These are phyloP conservation scores for Cottus gobio DNA, from an alignment of 2,113 vertebrate species.

Conservation along the genomic window DNA sequence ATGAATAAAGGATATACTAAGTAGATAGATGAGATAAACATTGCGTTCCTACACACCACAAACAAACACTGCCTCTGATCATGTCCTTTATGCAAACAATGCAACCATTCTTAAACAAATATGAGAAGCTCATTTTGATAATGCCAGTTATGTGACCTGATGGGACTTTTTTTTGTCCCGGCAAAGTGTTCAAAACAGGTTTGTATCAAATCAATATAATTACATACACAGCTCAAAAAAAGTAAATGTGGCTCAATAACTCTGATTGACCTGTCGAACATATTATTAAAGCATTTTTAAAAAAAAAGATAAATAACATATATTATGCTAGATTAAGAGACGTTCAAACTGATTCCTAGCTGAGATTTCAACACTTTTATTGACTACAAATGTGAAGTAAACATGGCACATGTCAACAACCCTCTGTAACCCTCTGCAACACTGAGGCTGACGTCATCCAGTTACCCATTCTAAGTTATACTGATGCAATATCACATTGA, in stretches of 20 bases:
- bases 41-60: neutral
- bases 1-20: neutral
- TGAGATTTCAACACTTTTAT: neutral
- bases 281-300: neutral
- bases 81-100: conserved; percentile 11
- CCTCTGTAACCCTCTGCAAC: neutral
- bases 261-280: neutral
- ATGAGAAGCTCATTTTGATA: neutral
- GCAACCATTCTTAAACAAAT: neutral
- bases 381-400: neutral
- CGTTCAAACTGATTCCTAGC: neutral
- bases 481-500: conserved; percentile 4
- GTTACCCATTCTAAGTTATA: neutral
- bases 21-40: neutral
- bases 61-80: neutral
- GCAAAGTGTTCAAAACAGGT: neutral
- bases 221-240: neutral
- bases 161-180: neutral
- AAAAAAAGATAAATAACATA: neutral
- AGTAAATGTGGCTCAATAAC: neutral
- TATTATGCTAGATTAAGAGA: neutral
- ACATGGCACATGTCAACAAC: neutral
- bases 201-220: neutral
- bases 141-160: neutral
- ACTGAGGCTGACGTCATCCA: conserved; percentile 14